Evolutionary conservation across 2,113 vertebrate species (phyloP), one percentile per base, ranked within the genome.

Genomic region (Eretmochelys imbricata): DNA sequence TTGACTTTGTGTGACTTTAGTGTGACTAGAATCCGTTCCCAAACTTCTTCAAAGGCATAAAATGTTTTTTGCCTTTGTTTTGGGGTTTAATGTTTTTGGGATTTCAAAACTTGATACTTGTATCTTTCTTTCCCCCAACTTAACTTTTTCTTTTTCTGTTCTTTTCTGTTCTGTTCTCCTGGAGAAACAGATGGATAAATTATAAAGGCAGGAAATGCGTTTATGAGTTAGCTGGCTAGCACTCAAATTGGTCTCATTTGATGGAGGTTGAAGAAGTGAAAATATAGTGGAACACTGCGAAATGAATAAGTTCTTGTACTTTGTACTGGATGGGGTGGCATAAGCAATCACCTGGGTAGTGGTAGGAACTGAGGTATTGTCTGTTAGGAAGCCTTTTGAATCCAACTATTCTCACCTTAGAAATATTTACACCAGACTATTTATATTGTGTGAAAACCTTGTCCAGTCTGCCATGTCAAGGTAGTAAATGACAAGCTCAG

Each of bases 101-200:
- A 48, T 87, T 82, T 82, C 48, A 91, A n/a, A 88, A 83, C n/a
- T 46, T 11, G 12, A 94, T 10, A 82, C 92, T 90, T 89, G 35
- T 69, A 31, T 17, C 22, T 19, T 38, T n/a, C 83, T 19, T 10
- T 19, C 35, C 14, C 10, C 31, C 59, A 13, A 7, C 22, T 88
- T 29, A 87, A 22, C 13, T 29, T 50, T 79, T 49, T 49, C 16
- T 29, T 29, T 78, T 29, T 48, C 42, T 42, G 42, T 35, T 0
- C 0, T 0, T 1, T 57, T 86, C 75, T 92, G 49, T 42, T 42
- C 12, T 69, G 12, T 69, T 69, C 89, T 49, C 90, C 69, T 95
- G 94, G 59, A 92, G 89, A 89, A 96, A n/a, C n/a, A 80, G 7
- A 91, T 83, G 85, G 57, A 72, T 24, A 49, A 94, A 38, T 91